Base-by-base conservation (phyloP, 2,113 vertebrate species). In the Alectura lathami region DNA sequence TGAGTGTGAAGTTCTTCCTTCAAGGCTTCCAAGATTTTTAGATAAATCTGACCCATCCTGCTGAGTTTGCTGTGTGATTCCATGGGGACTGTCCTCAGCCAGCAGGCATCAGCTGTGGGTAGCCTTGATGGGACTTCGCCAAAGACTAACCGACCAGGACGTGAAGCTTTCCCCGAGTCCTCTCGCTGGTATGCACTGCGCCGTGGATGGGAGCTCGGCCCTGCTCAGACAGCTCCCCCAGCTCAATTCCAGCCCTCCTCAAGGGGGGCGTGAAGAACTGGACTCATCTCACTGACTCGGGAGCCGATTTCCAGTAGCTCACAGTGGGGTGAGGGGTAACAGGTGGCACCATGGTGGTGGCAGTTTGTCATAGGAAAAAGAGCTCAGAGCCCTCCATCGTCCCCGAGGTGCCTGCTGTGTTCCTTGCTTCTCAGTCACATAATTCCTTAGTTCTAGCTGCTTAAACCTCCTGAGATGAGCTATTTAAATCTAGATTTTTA, bases 61-160 rank as follows among this genome's bases (percentile, higher is more conserved):
- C 97, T 97, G 97, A 97, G 96, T 93, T 97, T 97, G 97, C 94
- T 97, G 91, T 93, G 97, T 97, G 96, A 97, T 95, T 96, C 87
- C 57, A 83, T 97, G 93, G 96, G 93, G 88, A 91, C 86, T 96
- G 69, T 81, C 82, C 94, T 97, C 95, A 95, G 94, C 94, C 81
- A 69, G 74, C 89, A 97, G 94, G 94, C 83, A 53, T 97, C 97
- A 91, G 91, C 94, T 89, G 90, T 93, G 91, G 94, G 93, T 96
- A 96, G 97, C 96, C 95, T 97, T 93, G 91, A 86, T 81, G 93
- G 96, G 96, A 93, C 91, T 98, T 97, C 86, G 80, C 98, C 98
- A 98, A 97, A 98, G 97, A 98, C 88, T 85, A 36, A 86, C 38
- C 91, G 57, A 96, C 85, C 82, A 89, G 84, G 97, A 91, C 80